Evolutionary conservation across 1,140 invertebrate genomes (phyloP), one percentile per base, ranked within the genome.

Genomic region (Fopius arisanus): DNA sequence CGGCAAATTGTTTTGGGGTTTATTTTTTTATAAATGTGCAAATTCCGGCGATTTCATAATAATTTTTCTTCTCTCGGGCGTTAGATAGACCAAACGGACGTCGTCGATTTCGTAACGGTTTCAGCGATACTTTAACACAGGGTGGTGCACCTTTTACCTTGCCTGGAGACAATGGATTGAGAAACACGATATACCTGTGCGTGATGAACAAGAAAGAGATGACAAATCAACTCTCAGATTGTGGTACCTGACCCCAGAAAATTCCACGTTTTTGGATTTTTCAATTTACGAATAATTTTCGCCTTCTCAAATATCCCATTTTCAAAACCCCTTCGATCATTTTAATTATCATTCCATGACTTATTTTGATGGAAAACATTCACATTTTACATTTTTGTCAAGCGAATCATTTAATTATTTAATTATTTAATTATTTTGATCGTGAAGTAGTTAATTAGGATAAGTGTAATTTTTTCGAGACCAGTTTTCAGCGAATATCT

Each of bases 1-100:
- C 70, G 40, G 37, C 70, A 72, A 72, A 72, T 72, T 72, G 62
- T 31, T 21, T n/a, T n/a, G 31, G 16, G 21, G 19, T 67, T 21
- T 67, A 67, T 67, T 67, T 37, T 41, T 7, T 28, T 67, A 65
- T 43, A 28, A 48, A 67, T 43, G 71, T 67, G 31, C 29, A 73
- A 73, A 73, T 73, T 73, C 71, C 71, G 65, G 43, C 51, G 63
- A 65, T 67, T 73, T 73, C 71, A 73, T 73, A 67, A 73, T 23
- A 67, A 54, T 73, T 67, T 73, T 67, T 31, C 67, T 73, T 73
- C 63, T 73, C 29, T 65, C 40, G 26, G 26, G 71, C 48, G 63
- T 67, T 73, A 67, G 71, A 73, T 65, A 65, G 5, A 51, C 67
- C 51, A 33, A 31, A 33, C 59, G 70, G 65, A 67, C 71, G 63